These are phyloP conservation scores for Corticium candelabrum DNA, from an alignment of 37 sponge, comb jelly and placozoan genomes.

Conservation along the genomic window DNA sequence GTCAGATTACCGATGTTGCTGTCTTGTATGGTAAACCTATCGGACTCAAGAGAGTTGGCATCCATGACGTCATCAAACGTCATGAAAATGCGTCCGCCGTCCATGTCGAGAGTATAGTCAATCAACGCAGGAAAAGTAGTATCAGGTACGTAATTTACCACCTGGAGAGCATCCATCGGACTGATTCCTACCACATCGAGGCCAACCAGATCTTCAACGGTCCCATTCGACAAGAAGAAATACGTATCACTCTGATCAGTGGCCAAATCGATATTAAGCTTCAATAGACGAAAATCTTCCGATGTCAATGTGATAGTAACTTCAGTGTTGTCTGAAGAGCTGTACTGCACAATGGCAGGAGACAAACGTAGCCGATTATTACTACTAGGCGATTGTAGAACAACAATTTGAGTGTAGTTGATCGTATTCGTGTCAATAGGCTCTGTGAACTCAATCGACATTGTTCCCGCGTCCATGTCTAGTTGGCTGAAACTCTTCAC, in stretches of 20 bases:
- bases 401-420: conserved; percentile 15
- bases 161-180: conserved; percentile 17
- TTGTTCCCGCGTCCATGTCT: conserved; percentile 35
- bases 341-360: neutral
- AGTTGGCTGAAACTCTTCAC: conserved; percentile 29
- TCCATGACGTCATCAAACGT: conserved; percentile 83
- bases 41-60: conserved; percentile 28
- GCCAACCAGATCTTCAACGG: conserved; percentile 49
- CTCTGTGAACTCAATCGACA: conserved; percentile 63
- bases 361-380: neutral
- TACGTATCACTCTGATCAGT: conserved; percentile 26
- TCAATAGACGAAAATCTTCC: conserved; percentile 45
- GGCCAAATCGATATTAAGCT: conserved; percentile 33
- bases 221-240: conserved; percentile 27
- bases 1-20: conserved; percentile 16
- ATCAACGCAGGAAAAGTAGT: conserved; percentile 30
- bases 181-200: conserved; percentile 12
- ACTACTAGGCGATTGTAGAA: conserved; percentile 20
- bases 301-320: conserved; percentile 52
- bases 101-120: conserved; percentile 55
- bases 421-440: conserved; percentile 45
- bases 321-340: neutral
- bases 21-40: conserved; percentile 32
- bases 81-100: conserved; percentile 36
- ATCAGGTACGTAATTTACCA: conserved; percentile 29